Evolutionary conservation across 1,140 invertebrate species (phyloP).

Genomic region (Pygmarrhopalites habei): DNA sequence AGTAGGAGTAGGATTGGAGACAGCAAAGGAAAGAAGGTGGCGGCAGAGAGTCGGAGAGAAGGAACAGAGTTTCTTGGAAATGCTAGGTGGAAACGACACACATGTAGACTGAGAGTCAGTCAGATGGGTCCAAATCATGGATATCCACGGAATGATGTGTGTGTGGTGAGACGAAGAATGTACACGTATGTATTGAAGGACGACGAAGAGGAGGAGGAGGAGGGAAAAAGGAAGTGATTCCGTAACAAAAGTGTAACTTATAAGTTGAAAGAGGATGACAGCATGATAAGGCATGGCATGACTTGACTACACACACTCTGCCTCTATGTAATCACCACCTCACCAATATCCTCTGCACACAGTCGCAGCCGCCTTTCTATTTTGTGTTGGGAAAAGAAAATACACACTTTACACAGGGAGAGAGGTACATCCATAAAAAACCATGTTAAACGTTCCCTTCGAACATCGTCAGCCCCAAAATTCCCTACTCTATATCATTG

Average conservation of each 20-base stretch:
- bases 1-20: too few relatives aligned
- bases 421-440: background rate
- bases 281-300: background rate
- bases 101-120: too few relatives aligned
- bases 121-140: too few relatives aligned
- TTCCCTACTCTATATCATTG: too few relatives aligned
- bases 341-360: background rate
- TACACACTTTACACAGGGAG: background rate
- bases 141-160: too few relatives aligned
- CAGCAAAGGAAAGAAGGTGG: too few relatives aligned
- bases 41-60: too few relatives aligned
- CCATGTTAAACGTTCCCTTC: background rate
- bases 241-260: constrained; percentile 5
- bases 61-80: too few relatives aligned
- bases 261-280: constrained; percentile 10
- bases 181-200: background rate
- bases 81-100: too few relatives aligned
- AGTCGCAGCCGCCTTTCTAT: background rate
- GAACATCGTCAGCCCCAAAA: too few relatives aligned
- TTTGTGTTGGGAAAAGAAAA: background rate
- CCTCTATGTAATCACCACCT: background rate
- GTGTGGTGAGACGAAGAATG: too few relatives aligned
- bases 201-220: background rate
- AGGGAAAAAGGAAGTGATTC: constrained; percentile 8
- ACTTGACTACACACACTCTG: background rate